phyloP scores from a whole-genome alignment of 2,113 vertebrate genomes.

The Okapia johnstoni region DNA sequence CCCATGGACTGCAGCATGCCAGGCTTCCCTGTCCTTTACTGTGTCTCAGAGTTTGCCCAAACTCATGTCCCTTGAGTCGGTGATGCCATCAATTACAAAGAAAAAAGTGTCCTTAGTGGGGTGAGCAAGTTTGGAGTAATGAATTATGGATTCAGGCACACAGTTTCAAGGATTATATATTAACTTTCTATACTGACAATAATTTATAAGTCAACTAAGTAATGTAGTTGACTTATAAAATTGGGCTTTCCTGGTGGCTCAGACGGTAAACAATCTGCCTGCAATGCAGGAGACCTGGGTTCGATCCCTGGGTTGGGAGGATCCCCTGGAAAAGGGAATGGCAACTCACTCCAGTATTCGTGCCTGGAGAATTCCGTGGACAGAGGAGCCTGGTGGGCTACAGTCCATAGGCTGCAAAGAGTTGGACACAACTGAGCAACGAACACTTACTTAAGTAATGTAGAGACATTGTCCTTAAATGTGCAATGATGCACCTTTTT shows the following conservation, averaged over 20 bases:
- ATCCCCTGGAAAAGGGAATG: neutral
- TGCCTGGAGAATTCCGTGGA: neutral
- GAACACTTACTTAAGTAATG: neutral
- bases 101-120: neutral
- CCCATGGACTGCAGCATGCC: neutral
- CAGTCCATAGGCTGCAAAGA: neutral
- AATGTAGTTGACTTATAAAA: neutral
- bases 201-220: constrained; percentile 1
- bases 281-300: neutral
- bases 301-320: neutral
- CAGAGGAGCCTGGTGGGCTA: neutral
- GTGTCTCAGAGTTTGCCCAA: neutral
- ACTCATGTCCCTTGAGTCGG: neutral
- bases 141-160: neutral
- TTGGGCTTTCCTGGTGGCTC: neutral
- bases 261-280: neutral
- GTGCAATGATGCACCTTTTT: neutral
- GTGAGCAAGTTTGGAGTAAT: neutral
- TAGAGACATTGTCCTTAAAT: neutral
- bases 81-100: neutral
- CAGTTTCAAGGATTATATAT: neutral
- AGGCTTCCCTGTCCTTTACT: neutral
- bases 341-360: neutral
- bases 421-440: neutral
- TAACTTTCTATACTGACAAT: constrained; percentile 20